Base-by-base conservation (phyloP, 2,797 vertebrate species). In the Siniperca undulata region DNA sequence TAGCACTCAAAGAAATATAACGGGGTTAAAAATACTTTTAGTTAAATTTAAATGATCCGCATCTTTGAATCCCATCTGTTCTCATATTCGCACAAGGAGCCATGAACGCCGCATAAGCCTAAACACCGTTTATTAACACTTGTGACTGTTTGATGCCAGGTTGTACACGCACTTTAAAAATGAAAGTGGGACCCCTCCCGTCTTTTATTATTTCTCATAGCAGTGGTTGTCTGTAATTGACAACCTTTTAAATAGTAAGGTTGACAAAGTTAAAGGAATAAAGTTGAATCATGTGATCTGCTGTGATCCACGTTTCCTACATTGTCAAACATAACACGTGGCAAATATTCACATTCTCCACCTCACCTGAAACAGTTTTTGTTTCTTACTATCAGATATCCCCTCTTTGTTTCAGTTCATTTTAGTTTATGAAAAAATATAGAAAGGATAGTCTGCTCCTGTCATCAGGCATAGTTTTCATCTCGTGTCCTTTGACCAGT, bases 281-380 rank as follows among this genome's bases (percentile, higher is more conserved):
- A 59, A 34, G 20, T 30, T 64, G 1, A 7, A 61, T 46, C 9
- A 22, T 24, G 36, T 46, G 1, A 74, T 56, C 0, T 17, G 16
- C 7, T 52, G 16, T 58, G 4, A 64, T 69, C 52, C 38, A 50
- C 22, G 12, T 66, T 20, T 55, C 10, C 55, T 19, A 0, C 4
- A 48, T n/a, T 22, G 27, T 10, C 27, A 61, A 74, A 77, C 55
- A 48, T n/a, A 76, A 82, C 76, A 88, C 76, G 74, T 82, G 83
- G 84, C 76, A 69, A 48, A 76, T 13, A 30, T 27, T 42, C 2
- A 66, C 30, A 13, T 34, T 19, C 3, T 16, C 20, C 11, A 30
- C 22, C 4, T 22, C 7, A 20, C 14, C 4, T 17, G 3, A 55
- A 14, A 13, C 53, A 5, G 5, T 8, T n/a, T 58, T 22, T 22